Percentiles rank a stretch among this genome's conserved stretches.
Conservation (phyloP, 2,113 vertebrate genomes). For the Tretioscincus oriximinensis region DNA sequence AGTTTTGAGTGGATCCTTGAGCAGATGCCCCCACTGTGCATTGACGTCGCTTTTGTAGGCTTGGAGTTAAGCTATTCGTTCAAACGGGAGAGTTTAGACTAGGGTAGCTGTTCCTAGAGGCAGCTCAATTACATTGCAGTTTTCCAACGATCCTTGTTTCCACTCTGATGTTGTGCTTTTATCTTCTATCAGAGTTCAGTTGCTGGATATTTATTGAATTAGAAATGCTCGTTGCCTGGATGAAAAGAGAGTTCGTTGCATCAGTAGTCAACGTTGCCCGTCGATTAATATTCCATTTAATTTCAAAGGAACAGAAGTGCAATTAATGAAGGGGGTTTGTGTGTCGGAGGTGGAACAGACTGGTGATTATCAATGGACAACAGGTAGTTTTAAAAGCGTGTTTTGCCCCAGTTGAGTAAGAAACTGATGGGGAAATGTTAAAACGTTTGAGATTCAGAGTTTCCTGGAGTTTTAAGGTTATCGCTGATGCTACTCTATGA, state of each 20-base stretch:
- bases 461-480: not conserved
- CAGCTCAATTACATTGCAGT: not conserved
- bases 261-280: too few relatives aligned
- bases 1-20: not conserved
- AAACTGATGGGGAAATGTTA: slow-evolving; percentile 15
- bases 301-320: not conserved
- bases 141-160: not conserved
- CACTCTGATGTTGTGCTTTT: not conserved
- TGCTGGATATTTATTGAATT: not conserved
- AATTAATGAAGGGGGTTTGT: not conserved
- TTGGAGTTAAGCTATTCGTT: not conserved
- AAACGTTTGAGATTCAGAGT: accelerated
- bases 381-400: not conserved
- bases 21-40: accelerated
- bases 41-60: not conserved
- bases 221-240: too few relatives aligned
- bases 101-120: not conserved
- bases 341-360: not conserved
- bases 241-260: not conserved
- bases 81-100: not conserved
- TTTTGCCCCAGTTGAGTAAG: not conserved
- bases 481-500: too few relatives aligned
- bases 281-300: not conserved
- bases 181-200: not conserved
- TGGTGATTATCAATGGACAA: not conserved